Evolutionary conservation across 1,140 invertebrate species (phyloP).

Genomic region (Leucophenga varia): DNA sequence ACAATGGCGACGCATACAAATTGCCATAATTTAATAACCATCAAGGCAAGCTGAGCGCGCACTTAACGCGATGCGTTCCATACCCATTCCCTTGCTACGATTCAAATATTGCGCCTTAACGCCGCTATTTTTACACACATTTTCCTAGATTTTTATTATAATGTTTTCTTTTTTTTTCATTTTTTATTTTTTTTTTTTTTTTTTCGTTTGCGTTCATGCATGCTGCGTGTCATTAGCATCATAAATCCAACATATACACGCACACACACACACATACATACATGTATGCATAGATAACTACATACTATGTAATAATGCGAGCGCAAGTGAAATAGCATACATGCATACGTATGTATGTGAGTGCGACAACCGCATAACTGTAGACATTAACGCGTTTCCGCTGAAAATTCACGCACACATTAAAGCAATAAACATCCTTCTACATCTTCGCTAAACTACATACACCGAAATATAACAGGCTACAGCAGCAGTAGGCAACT

Average conservation of each 20-base stretch:
- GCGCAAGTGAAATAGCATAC: background rate
- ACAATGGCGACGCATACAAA: conserved; percentile 40
- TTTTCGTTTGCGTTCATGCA: conserved; percentile 7
- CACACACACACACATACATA: conserved; percentile 20
- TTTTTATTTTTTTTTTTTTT: background rate
- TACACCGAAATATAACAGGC: too few relatives aligned
- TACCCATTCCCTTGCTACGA: too few relatives aligned
- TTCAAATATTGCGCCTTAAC: background rate
- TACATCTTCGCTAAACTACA: too few relatives aligned
- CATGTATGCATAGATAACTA: conserved; percentile 1
- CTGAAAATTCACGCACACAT: conserved; percentile 35
- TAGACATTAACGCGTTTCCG: conserved; percentile 15
- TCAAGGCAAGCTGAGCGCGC: conserved; percentile 32
- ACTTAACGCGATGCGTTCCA: too few relatives aligned
- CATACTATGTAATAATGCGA: background rate
- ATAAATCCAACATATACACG: conserved; percentile 43
- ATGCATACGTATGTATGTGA: background rate
- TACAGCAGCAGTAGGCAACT: too few relatives aligned
- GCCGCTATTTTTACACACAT: background rate
- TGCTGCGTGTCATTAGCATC: conserved; percentile 50
- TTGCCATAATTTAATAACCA: conserved; percentile 54
- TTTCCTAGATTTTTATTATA: too few relatives aligned
- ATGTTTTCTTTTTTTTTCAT: background rate
- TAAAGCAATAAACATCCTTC: conserved; percentile 52
- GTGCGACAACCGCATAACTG: conserved; percentile 11